Percentiles rank a stretch among this genome's conserved stretches.
phyloP scores from a whole-genome alignment of 2,113 vertebrate species.

The Cryptomyrus ogoouensis region DNA sequence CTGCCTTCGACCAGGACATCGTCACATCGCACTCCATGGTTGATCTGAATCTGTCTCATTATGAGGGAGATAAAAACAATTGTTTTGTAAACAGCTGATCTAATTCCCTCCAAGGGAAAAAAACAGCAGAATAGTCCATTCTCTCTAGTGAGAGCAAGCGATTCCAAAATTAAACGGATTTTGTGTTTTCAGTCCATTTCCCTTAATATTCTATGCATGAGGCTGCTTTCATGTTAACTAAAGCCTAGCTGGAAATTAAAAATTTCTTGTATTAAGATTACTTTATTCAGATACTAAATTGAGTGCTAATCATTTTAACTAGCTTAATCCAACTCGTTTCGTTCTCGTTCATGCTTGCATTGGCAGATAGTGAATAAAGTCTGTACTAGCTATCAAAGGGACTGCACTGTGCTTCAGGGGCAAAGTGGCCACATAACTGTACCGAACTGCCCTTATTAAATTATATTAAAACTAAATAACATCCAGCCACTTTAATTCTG shows the following conservation, averaged over 20 bases:
- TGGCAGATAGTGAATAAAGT: neutral
- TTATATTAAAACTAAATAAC: conserved; percentile 14
- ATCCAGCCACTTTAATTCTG: neutral
- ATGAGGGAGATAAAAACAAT: neutral
- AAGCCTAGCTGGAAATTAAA: neutral
- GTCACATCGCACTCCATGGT: neutral
- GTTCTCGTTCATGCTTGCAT: neutral
- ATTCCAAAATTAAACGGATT: neutral
- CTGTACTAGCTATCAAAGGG: neutral
- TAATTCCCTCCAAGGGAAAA: neutral
- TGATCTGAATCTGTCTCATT: neutral
- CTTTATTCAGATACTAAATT: neutral
- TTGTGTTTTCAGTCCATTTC: neutral
- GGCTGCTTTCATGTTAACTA: conserved; percentile 1
- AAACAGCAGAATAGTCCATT: neutral
- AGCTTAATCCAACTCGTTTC: neutral
- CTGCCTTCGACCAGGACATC: neutral
- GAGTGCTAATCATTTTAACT: neutral
- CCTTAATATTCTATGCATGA: neutral
- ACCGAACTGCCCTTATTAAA: neutral
- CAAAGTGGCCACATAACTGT: neutral
- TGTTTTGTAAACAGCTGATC: neutral
- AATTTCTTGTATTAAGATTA: neutral
- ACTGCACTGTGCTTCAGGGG: neutral
- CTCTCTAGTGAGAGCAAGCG: neutral